Evolutionary conservation across 2,113 vertebrate genomes (phyloP).

Genomic region (Colistium nudipinnis): DNA sequence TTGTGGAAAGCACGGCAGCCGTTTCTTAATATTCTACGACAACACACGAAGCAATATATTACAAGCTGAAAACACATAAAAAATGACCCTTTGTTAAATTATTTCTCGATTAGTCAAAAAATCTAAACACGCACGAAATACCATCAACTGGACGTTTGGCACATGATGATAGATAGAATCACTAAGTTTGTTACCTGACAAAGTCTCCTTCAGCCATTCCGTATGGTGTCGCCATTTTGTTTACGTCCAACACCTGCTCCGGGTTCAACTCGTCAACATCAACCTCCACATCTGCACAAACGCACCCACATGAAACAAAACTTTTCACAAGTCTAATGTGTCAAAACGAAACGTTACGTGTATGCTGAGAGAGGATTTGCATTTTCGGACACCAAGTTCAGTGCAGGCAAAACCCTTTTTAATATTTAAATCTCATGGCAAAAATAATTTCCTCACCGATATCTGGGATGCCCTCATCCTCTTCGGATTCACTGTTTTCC

Average conservation of each 20-base stretch:
- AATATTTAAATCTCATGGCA: not conserved
- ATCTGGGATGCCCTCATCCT: conserved; percentile 95
- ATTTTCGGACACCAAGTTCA: too few relatives aligned
- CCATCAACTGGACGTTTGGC: too few relatives aligned
- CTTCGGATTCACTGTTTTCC: conserved; percentile 93
- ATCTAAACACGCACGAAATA: too few relatives aligned
- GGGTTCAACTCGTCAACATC: conserved; percentile 93
- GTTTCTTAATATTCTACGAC: not conserved
- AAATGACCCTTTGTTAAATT: not conserved
- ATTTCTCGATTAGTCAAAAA: too few relatives aligned
- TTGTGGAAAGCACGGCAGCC: not conserved
- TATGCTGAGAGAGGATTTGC: too few relatives aligned
- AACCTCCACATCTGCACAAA: conserved; percentile 90
- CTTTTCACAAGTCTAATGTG: not conserved
- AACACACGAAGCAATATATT: too few relatives aligned
- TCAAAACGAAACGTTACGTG: not conserved
- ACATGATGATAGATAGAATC: not conserved
- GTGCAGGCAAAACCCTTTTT: too few relatives aligned
- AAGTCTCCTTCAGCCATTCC: conserved; percentile 97
- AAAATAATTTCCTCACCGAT: conserved; percentile 83
- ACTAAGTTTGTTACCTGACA: conserved; percentile 83
- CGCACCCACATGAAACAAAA: not conserved
- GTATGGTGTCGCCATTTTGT: conserved; percentile 93
- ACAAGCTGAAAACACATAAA: not conserved
- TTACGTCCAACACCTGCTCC: conserved; percentile 92